Evolutionary conservation across 64 coral and sea anemone genomes (phyloP).

Genomic region (Montipora capricornis): DNA sequence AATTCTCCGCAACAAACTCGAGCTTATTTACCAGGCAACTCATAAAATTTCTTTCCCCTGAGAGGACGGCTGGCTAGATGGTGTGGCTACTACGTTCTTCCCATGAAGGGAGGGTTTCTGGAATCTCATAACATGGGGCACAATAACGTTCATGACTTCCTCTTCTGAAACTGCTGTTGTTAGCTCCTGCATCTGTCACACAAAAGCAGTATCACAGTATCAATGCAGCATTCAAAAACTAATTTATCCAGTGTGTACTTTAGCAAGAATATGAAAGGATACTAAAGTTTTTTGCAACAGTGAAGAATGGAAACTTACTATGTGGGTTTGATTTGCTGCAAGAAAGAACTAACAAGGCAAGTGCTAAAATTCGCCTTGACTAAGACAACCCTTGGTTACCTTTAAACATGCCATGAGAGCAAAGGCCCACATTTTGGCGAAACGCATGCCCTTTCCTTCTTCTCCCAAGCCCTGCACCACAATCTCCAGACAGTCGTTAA

Average conservation of each 20-base stretch:
- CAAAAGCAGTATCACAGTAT: neutral
- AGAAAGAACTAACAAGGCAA: constrained; percentile 12
- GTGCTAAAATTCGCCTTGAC: constrained; percentile 3
- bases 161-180: constrained; percentile 14
- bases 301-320: neutral
- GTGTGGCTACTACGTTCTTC: neutral
- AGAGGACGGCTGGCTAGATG: neutral
- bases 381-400: constrained; percentile 1
- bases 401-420: constrained; percentile 8
- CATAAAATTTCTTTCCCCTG: constrained; percentile 5
- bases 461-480: constrained; percentile 7
- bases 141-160: constrained; percentile 6
- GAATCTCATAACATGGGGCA: constrained; percentile 11
- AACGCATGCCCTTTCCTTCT: neutral
- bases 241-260: neutral
- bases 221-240: neutral
- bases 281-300: constrained; percentile 1
- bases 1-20: neutral
- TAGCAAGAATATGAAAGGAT: neutral
- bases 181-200: constrained; percentile 21
- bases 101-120: neutral
- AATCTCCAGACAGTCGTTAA: neutral
- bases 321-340: constrained; percentile 7
- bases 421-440: neutral
- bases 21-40: neutral